These are phyloP conservation scores for Rhopalosiphum maidis DNA, from an alignment of 1,140 invertebrate species.

Conservation along the genomic window DNA sequence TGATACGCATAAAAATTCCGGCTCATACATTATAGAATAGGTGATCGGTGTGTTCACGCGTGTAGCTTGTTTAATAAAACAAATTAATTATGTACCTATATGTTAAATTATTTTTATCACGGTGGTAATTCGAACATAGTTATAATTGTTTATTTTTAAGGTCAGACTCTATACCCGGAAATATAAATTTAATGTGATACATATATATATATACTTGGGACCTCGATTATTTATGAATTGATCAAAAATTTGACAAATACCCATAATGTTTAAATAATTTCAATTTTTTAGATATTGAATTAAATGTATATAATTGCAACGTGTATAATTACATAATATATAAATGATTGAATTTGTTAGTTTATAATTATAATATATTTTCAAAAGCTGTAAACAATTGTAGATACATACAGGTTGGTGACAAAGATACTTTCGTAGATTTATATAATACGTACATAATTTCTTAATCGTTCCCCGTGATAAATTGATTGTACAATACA, in stretches of 20 bases:
- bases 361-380: neutral
- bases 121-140: neutral
- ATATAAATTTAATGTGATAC: neutral
- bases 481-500: no score
- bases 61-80: neutral
- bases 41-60: neutral
- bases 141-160: neutral
- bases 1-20: neutral
- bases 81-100: neutral
- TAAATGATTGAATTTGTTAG: neutral
- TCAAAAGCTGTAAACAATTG: neutral
- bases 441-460: no score
- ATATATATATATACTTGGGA: neutral
- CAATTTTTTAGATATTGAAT: neutral
- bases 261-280: neutral
- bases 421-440: no score
- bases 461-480: no score
- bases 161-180: neutral
- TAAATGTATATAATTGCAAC: neutral
- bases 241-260: neutral
- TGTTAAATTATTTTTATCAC: slow-evolving; percentile 15
- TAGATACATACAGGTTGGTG: no score
- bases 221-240: neutral
- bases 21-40: neutral
- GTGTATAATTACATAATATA: neutral